Evolutionary conservation across 1,140 invertebrate species (phyloP).

Genomic region (Drosophila teissieri): DNA sequence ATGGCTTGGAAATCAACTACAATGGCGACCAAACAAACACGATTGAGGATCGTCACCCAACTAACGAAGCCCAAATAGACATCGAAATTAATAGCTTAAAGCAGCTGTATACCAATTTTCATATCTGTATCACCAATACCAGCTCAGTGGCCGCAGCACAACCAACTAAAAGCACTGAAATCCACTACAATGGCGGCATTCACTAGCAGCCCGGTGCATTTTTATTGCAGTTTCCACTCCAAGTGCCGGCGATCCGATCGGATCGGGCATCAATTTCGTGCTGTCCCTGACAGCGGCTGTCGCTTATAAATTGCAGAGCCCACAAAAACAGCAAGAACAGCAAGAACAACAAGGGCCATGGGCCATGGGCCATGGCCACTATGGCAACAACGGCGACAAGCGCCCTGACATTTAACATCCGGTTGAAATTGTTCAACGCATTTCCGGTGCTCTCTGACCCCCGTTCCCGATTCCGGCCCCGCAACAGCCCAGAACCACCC

Average conservation of each 20-base stretch:
- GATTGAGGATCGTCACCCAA: too few relatives aligned
- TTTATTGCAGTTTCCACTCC: constrained; percentile 35
- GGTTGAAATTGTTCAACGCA: constrained; percentile 73
- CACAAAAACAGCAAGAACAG: constrained; percentile 27
- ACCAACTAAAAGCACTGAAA: constrained; percentile 19
- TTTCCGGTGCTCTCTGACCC: constrained; percentile 49
- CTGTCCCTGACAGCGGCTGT: constrained; percentile 44
- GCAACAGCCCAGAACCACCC: background rate
- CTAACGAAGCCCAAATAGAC: background rate
- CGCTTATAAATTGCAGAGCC: constrained; percentile 61
- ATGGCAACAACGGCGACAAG: constrained; percentile 52
- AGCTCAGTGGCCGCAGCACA: background rate
- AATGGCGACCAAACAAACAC: too few relatives aligned
- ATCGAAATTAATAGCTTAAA: background rate
- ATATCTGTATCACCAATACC: background rate
- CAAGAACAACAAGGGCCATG: constrained; percentile 17
- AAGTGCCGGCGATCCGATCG: constrained; percentile 38
- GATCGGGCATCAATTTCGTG: constrained; percentile 58
- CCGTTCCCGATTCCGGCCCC: too few relatives aligned
- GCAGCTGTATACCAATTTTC: constrained; percentile 4
- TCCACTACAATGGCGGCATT: constrained; percentile 17
- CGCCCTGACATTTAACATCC: constrained; percentile 75
- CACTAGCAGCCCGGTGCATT: constrained; percentile 6
- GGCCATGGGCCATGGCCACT: constrained; percentile 7
- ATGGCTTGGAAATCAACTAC: too few relatives aligned